Evolutionary conservation across 2,888 invertebrate species (phyloP).

Genomic region (Lithophane socia): DNA sequence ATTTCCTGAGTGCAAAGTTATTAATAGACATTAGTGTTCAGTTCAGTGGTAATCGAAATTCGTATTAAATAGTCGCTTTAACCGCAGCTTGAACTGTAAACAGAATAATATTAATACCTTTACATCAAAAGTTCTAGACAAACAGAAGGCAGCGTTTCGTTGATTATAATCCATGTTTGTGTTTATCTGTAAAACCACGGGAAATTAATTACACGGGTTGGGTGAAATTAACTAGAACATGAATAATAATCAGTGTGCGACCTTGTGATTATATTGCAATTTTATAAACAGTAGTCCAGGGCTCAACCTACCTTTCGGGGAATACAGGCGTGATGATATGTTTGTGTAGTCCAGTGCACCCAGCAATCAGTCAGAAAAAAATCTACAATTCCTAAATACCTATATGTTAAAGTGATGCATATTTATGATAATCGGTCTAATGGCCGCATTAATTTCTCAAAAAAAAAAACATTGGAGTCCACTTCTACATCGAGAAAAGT

Average conservation of each 20-base stretch:
- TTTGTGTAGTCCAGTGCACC: too few species aligned
- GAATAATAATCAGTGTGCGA: slow-evolving; percentile 60
- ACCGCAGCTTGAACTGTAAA: slow-evolving; percentile 9
- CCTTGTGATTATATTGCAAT: slow-evolving; percentile 13
- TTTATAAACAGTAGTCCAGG: slow-evolving; percentile 12
- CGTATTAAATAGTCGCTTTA: background rate
- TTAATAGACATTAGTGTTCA: background rate
- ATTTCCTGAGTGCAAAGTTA: background rate
- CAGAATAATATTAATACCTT: slow-evolving; percentile 37
- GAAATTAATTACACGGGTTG: slow-evolving; percentile 70
- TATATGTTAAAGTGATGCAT: too few species aligned
- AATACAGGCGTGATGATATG: too few species aligned
- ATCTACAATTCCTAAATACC: too few species aligned
- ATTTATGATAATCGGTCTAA: background rate
- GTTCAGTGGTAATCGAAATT: slow-evolving; percentile 1
- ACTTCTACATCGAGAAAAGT: background rate
- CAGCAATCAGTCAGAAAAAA: too few species aligned
- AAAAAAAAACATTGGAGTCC: background rate
- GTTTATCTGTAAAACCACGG: slow-evolving; percentile 65
- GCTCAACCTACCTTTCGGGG: too few species aligned
- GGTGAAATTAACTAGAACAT: slow-evolving; percentile 66
- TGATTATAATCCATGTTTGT: slow-evolving; percentile 67
- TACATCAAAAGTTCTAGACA: slow-evolving; percentile 55
- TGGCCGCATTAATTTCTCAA: too few species aligned
- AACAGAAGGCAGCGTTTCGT: slow-evolving; percentile 57